Percentiles rank a stretch among this genome's conserved stretches.
These are phyloP conservation scores for Coccyzus lansbergi DNA, from an alignment of 2,797 vertebrate species.

Conservation along the genomic window DNA sequence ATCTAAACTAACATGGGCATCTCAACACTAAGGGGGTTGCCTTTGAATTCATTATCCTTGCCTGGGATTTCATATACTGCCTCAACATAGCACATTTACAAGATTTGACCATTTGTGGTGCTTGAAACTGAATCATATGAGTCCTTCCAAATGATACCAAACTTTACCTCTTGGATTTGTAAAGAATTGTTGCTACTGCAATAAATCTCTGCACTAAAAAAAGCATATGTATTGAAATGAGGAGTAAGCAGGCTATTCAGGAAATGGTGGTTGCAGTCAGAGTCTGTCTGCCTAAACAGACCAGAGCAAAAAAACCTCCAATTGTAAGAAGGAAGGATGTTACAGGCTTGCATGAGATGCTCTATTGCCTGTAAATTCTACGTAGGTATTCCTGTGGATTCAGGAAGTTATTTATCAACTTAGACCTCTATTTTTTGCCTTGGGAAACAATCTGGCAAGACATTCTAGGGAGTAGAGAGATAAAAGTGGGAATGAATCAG, in stretches of 20 bases:
- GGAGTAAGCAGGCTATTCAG: not conserved
- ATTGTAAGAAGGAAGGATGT: not conserved
- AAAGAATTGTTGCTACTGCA: not conserved
- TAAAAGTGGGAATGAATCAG: not conserved
- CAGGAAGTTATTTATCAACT: slow-evolving; percentile 12
- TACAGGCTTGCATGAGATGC: not conserved
- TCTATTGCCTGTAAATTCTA: not conserved
- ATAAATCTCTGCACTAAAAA: not conserved
- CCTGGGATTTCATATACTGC: not conserved
- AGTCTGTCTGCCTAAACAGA: not conserved
- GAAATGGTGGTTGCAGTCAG: not conserved
- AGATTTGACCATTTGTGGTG: not conserved
- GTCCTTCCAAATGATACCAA: not conserved
- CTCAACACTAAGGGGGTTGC: not conserved
- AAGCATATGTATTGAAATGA: rapidly evolving
- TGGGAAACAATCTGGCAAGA: slow-evolving; percentile 13
- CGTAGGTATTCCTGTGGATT: not conserved
- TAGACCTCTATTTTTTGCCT: not conserved
- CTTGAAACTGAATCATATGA: not conserved
- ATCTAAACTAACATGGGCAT: not conserved
- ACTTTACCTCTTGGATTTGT: not conserved
- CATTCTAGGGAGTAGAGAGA: not conserved
- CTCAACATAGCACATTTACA: rapidly evolving
- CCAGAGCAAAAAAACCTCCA: not conserved
- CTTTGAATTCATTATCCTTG: not conserved